Evolutionary conservation across 2,888 invertebrate genomes (phyloP).

Genomic region (Saturnia pavonia): DNA sequence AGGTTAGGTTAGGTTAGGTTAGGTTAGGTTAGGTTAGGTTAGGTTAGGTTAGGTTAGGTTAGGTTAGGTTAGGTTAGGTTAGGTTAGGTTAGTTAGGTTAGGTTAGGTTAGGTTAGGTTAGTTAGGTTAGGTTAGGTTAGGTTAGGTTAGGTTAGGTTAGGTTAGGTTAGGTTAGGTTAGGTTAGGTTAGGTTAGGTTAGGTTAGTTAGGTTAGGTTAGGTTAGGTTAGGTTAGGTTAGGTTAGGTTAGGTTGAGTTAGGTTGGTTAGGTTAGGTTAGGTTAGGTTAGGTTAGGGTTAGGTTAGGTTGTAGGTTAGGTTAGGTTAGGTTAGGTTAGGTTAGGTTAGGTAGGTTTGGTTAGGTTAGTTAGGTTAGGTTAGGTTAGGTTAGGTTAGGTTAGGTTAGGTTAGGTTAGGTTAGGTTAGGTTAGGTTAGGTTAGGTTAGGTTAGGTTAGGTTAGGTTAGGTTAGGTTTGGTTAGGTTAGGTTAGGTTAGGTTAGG

Average conservation of each 20-base stretch:
- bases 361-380: conserved; percentile 20
- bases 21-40: conserved; percentile 34
- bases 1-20: conserved; percentile 31
- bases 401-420: conserved; percentile 19
- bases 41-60: conserved; percentile 32
- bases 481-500: conserved; percentile 25
- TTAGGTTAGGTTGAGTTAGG: conserved; percentile 17
- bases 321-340: conserved; percentile 33
- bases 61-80: conserved; percentile 30
- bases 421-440: conserved; percentile 4
- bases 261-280: conserved; percentile 12
- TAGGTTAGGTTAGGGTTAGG: conserved; percentile 19
- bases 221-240: conserved; percentile 11
- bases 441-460: conserved; percentile 22
- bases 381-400: conserved; percentile 17
- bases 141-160: conserved; percentile 28
- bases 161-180: conserved; percentile 16
- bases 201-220: conserved; percentile 23
- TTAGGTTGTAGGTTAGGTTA: conserved; percentile 27
- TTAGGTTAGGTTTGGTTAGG: conserved; percentile 35
- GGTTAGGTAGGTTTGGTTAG: conserved; percentile 24
- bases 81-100: conserved; percentile 30
- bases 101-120: conserved; percentile 28
- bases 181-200: conserved; percentile 15
- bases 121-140: conserved; percentile 34